Evolutionary conservation across 2,888 invertebrate species (phyloP).

Genomic region (Pseudococcus jackbeardsleyi): DNA sequence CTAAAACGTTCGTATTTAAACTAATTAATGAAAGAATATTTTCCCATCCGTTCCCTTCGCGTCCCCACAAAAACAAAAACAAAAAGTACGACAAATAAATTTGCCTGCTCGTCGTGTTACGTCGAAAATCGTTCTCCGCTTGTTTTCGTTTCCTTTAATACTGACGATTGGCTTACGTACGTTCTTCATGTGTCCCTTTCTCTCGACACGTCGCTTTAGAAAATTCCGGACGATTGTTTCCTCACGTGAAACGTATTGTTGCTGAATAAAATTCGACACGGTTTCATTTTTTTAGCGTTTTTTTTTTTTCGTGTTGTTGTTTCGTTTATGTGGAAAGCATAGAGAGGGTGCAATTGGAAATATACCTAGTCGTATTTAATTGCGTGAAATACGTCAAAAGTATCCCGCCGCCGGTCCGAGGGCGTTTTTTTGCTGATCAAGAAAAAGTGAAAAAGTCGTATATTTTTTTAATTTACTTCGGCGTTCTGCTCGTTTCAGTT

Average conservation of each 20-base stretch:
- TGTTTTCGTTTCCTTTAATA: conserved; percentile 19
- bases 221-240: background rate
- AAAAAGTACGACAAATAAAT: conserved; percentile 24
- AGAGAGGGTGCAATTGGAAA: background rate
- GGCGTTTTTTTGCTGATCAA: conserved; percentile 7
- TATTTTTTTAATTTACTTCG: conserved; percentile 34
- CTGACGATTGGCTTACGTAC: background rate
- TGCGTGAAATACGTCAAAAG: conserved; percentile 37
- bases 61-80: background rate
- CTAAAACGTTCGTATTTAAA: conserved; percentile 35
- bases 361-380: conserved; percentile 2
- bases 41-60: background rate
- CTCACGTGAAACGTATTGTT: background rate
- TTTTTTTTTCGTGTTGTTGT: background rate
- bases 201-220: background rate
- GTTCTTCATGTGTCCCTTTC: background rate
- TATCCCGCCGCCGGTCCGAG: background rate
- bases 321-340: background rate
- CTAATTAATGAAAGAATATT: conserved; percentile 23
- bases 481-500: background rate
- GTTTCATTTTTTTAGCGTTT: background rate
- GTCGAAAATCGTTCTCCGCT: background rate
- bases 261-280: conserved; percentile 15
- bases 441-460: conserved; percentile 16
- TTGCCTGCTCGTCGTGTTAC: conserved; percentile 6